phyloP scores from a whole-genome alignment of 2,113 vertebrate genomes.

The Copsychus sechellarum region DNA sequence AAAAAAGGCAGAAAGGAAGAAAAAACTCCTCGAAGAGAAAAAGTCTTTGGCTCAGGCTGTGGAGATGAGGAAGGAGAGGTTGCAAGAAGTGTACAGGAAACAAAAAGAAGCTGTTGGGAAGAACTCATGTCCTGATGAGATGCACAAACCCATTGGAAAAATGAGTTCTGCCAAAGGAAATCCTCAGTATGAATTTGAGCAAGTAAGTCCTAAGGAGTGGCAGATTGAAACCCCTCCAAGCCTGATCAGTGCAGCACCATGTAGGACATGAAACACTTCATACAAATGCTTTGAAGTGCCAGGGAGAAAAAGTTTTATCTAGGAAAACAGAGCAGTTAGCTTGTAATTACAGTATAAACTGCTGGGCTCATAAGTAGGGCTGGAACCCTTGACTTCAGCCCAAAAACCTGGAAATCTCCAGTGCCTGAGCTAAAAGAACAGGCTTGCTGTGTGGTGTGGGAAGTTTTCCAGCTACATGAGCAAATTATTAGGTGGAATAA shows the following conservation, averaged over 20 bases:
- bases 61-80: conserved; percentile 20
- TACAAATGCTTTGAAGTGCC: neutral
- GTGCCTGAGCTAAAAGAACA: neutral
- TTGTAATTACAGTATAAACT: neutral
- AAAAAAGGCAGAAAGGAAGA: conserved; percentile 47
- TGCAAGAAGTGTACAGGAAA: conserved; percentile 66
- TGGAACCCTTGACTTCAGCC: neutral
- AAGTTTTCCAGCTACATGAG: neutral
- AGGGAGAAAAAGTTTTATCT: neutral
- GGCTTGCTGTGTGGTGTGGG: neutral
- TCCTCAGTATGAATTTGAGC: neutral
- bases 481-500: neutral
- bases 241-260: neutral
- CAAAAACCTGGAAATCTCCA: neutral
- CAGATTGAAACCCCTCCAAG: neutral
- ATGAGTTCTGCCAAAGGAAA: neutral
- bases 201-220: neutral
- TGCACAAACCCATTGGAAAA: neutral
- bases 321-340: neutral
- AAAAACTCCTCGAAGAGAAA: conserved; percentile 40
- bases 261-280: neutral
- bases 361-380: neutral
- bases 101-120: conserved; percentile 64
- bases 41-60: neutral
- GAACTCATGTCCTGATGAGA: neutral